phyloP scores from a whole-genome alignment of 2,113 vertebrate genomes.

The Peromyscus maniculatus region DNA sequence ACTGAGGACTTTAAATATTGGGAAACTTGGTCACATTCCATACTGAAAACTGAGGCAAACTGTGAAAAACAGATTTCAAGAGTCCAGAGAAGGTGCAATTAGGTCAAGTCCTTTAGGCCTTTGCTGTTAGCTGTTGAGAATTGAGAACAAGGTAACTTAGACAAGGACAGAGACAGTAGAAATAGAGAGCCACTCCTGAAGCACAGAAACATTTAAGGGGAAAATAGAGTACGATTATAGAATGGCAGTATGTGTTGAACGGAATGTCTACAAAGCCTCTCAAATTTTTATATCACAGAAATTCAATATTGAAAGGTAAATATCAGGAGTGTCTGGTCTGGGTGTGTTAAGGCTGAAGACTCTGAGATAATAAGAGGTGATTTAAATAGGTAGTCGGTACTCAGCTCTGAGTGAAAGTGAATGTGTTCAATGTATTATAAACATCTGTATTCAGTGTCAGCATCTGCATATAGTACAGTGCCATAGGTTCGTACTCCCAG shows the following conservation, averaged over 20 bases:
- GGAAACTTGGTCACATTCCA: neutral
- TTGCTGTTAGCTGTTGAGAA: neutral
- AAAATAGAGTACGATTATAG: neutral
- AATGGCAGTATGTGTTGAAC: neutral
- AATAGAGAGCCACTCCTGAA: neutral
- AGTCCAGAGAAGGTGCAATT: neutral
- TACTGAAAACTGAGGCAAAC: neutral
- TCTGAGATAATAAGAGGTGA: neutral
- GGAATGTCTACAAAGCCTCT: neutral
- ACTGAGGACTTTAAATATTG: neutral
- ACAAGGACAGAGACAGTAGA: neutral
- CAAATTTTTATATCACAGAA: neutral
- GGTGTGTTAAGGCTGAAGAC: neutral
- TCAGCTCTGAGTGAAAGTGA: neutral
- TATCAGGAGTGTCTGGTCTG: neutral
- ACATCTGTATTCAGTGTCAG: neutral
- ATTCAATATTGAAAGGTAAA: neutral
- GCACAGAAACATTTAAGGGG: neutral
- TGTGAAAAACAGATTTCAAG: neutral
- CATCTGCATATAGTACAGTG: neutral
- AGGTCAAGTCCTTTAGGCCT: neutral
- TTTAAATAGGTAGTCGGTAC: neutral
- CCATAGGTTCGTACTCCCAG: neutral
- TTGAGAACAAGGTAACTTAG: neutral
- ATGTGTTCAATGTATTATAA: neutral